Base-by-base conservation (phyloP, 1,140 invertebrate genomes). In the Camponotus pennsylvanicus region DNA sequence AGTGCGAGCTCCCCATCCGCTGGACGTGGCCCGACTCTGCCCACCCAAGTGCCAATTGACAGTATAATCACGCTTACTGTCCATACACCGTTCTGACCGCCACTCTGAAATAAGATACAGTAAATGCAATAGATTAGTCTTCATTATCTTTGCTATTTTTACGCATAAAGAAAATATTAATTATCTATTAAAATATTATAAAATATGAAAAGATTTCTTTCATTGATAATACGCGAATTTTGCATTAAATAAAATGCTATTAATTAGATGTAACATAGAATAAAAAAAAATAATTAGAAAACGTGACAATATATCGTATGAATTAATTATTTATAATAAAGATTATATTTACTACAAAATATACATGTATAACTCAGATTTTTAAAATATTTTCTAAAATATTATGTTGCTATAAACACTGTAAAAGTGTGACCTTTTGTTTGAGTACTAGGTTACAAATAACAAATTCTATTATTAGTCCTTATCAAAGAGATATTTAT, bases 1-100 rank as follows among this genome's bases (percentile, higher is more conserved):
- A 91, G 86, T n/a, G 89, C 86, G 34, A 92, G 79, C 67, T 94
- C 95, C 34, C 93, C 94, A 84, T 92, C 92, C 15, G 92, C 92
- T 59, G 91, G 90, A 87, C 91, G 90, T 21, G 92, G 93, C 34
- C 93, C 94, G 76, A 93, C 91, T 86, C 88, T 92, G 11, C 88
- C 93, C 9, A 94, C 89, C 92, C 94, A 94, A 75, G 85, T 92
- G 49, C 91, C 91, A 59, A 94, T 90, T 83, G 90, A 88, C 80
- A 94, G 83, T 86, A 93, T 84, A 78, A 93, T 89, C 87, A 93
- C 86, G 85, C 89, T 90, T 75, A 88, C 91, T 86, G 88, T 91
- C 88, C 91, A 92, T 86, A 92, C 91, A 90, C 90, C 86, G 57
- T 87, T 92, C 83, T 88, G 87, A 73, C 91, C 92, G 88, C 87